These are phyloP conservation scores for Nibea coibor DNA, from an alignment of 2,113 vertebrate genomes.

Conservation along the genomic window DNA sequence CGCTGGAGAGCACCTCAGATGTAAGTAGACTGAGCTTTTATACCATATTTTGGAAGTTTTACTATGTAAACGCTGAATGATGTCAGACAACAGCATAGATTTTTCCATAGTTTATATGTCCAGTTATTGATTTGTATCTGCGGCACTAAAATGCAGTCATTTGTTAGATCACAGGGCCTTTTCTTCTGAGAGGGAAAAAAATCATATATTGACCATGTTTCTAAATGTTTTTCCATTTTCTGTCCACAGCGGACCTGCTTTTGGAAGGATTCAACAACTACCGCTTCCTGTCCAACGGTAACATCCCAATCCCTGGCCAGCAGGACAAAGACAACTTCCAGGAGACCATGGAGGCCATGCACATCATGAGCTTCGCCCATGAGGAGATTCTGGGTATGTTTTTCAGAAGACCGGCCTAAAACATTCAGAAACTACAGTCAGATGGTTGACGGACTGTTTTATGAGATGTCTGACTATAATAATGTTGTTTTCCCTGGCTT, in stretches of 20 bases:
- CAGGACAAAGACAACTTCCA: conserved; percentile 99
- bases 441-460: no score
- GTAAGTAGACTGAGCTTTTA: conserved; percentile 81
- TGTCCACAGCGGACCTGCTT: conserved; percentile 89
- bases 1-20: conserved; percentile 94
- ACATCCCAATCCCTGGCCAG: conserved; percentile 95
- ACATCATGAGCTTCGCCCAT: conserved; percentile 97
- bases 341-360: conserved; percentile 99
- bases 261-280: conserved; percentile 95
- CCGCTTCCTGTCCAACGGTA: conserved; percentile 96
- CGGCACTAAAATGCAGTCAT: not conserved
- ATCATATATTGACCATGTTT: not conserved
- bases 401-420: not conserved
- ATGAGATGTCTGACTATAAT: conserved; percentile 3
- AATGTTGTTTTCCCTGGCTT: conserved; percentile 29
- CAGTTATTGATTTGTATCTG: no score
- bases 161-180: not conserved
- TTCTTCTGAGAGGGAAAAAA: not conserved
- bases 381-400: conserved; percentile 88
- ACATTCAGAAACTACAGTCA: no score
- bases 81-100: no score
- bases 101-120: no score
- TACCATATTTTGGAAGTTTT: not conserved
- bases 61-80: not conserved
- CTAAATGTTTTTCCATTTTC: conserved; percentile 33